A percentile compares a stretch with the other conserved stretches of the same genome.
phyloP scores from a whole-genome alignment of 2,113 vertebrate genomes.

The Epinephelus cyanopodus region DNA sequence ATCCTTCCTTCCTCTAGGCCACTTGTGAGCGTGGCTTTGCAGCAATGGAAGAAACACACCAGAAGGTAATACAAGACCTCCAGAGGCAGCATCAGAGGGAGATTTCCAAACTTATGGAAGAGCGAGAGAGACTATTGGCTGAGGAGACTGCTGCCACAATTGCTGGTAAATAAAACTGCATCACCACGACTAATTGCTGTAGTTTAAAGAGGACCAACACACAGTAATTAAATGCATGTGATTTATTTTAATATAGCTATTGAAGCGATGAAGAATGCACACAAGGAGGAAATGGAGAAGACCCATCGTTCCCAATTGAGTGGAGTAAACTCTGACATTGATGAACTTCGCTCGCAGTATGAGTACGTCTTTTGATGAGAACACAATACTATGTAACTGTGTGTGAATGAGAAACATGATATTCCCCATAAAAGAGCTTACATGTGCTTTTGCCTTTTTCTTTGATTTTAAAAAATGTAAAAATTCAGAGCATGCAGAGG shows the following conservation, averaged over 20 bases:
- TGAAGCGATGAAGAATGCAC: slow-evolving; percentile 99
- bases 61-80: slow-evolving; percentile 95
- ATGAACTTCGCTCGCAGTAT: slow-evolving; percentile 92
- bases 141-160: slow-evolving; percentile 98
- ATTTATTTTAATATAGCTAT: slow-evolving; percentile 86
- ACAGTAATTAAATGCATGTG: neutral
- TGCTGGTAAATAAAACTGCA: slow-evolving; percentile 85
- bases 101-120: slow-evolving; percentile 93
- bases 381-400: neutral
- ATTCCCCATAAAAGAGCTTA: neutral
- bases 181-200: neutral
- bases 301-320: slow-evolving; percentile 93
- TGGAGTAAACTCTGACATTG: slow-evolving; percentile 92
- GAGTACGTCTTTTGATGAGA: slow-evolving; percentile 83
- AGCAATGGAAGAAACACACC: slow-evolving; percentile 98
- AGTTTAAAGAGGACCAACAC: neutral
- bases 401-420: neutral
- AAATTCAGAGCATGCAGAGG: neutral
- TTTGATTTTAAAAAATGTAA: neutral
- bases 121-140: slow-evolving; percentile 94
- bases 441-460: neutral
- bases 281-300: slow-evolving; percentile 96
- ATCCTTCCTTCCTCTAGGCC: slow-evolving; percentile 83
- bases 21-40: slow-evolving; percentile 97
- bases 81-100: slow-evolving; percentile 97